Base-by-base conservation (phyloP, 2,113 vertebrate species). In the Picathartes gymnocephalus region DNA sequence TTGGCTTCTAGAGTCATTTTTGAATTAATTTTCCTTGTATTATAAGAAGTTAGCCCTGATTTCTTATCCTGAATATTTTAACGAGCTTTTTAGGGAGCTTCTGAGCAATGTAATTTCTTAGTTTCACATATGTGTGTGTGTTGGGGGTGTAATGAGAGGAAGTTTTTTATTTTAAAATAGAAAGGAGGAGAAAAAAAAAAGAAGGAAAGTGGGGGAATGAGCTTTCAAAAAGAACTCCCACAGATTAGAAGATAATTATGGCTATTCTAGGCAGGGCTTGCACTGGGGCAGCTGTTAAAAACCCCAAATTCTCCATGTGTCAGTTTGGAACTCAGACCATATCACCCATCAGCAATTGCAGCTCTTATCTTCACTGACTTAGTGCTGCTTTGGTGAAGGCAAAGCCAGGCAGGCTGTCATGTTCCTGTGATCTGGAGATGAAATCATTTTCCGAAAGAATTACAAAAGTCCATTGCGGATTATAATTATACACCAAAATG, bases 391-490 rank as follows among this genome's bases (percentile, higher is more conserved):
- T 78, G 60, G 64, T 62, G 56, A 47, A 47, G 57, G 80, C 40
- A 37, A 71, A 94, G 37, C 61, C 71, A 54, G 50, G 74, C 77
- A 72, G 35, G 71, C 39, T 81, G 61, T 92, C 37, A 2, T 27
- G 81, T 54, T n/a, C 56, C 69, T 72, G 39, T 62, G 25, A 60
- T 82, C 83, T 58, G 4, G 56, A 73, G 69, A 69, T 88, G 62
- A 76, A 91, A 56, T 66, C 10, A 65, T 86, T 95, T 94, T 94
- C 88, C 2, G 0, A 88, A 79, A 92, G 60, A 91, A 81, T 81
- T 82, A 40, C 2, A 57, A 22, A 95, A 81, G 56, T 51, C 33
- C 62, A 50, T 74, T 81, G 66, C 5, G 83, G 81, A 56, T 96
- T 69, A 61, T 51, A 79, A 70, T 83, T 64, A 19, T 42, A 39